Percentiles rank a stretch among this genome's conserved stretches.
phyloP scores from a whole-genome alignment of 2,113 vertebrate species.

The Phylloscopus whistleri region DNA sequence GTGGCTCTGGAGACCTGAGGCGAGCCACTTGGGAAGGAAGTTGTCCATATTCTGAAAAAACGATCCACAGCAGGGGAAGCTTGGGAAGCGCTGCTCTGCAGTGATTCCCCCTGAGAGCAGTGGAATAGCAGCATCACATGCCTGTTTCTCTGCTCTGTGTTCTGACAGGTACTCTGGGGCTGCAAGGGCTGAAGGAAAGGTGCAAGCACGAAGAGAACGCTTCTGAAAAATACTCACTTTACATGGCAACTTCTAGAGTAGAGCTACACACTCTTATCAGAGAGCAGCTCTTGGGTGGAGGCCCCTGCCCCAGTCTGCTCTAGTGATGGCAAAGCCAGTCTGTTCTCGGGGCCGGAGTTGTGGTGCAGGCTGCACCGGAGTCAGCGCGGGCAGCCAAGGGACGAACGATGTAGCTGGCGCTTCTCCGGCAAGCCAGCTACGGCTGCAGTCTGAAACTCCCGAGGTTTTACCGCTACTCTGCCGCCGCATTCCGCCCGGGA shows the following conservation, averaged over 20 bases:
- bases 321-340: neutral
- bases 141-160: neutral
- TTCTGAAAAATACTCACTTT: neutral
- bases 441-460: neutral
- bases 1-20: neutral
- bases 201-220: neutral
- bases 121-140: neutral
- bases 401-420: neutral
- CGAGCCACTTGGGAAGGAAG: neutral
- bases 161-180: neutral
- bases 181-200: neutral
- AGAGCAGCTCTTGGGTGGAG: neutral
- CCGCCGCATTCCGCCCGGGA: neutral
- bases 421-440: neutral
- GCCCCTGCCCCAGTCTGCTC: neutral
- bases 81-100: neutral
- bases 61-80: neutral
- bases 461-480: neutral
- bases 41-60: neutral
- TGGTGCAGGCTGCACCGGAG: accelerated
- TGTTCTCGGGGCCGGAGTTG: neutral
- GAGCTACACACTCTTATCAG: neutral
- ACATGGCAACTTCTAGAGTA: neutral
- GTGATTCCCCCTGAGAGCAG: neutral
- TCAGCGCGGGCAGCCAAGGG: neutral